Conservation (phyloP, 2,888 invertebrate species). For the Aromia moschata region DNA sequence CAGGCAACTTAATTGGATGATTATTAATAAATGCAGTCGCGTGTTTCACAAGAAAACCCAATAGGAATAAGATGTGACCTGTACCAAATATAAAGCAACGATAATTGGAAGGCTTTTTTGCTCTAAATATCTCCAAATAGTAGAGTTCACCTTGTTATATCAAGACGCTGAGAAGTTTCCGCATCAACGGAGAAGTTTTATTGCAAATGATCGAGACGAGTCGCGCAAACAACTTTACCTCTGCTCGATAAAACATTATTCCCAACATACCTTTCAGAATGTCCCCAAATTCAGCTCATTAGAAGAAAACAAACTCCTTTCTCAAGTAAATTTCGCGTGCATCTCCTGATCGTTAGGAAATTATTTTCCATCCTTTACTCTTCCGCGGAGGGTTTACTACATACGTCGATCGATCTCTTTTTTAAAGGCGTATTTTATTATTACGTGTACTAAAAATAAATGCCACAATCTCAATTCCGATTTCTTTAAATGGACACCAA, state of each 20-base stretch:
- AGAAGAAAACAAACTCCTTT: constrained; percentile 39
- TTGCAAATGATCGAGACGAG: constrained; percentile 50
- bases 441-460: no score
- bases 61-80: constrained; percentile 30
- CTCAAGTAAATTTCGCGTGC: no score
- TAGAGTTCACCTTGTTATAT: constrained; percentile 51
- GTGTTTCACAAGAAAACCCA: constrained; percentile 22
- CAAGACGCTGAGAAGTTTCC: constrained; percentile 48
- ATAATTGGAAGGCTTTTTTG: constrained; percentile 43
- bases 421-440: no score
- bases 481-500: no score
- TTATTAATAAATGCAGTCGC: constrained; percentile 27
- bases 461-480: no score
- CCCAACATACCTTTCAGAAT: constrained; percentile 39
- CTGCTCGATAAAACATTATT: constrained; percentile 46
- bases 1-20: constrained; percentile 26
- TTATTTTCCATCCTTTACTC: neutral
- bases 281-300: constrained; percentile 42
- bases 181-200: constrained; percentile 50
- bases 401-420: no score
- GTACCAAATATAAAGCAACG: constrained; percentile 35
- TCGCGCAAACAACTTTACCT: constrained; percentile 45
- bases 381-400: no score
- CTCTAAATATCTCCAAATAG: constrained; percentile 36
- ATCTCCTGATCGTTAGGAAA: neutral